These are phyloP conservation scores for Pantelozetes paolii DNA, from an alignment of 2,888 invertebrate genomes.

Conservation along the genomic window DNA sequence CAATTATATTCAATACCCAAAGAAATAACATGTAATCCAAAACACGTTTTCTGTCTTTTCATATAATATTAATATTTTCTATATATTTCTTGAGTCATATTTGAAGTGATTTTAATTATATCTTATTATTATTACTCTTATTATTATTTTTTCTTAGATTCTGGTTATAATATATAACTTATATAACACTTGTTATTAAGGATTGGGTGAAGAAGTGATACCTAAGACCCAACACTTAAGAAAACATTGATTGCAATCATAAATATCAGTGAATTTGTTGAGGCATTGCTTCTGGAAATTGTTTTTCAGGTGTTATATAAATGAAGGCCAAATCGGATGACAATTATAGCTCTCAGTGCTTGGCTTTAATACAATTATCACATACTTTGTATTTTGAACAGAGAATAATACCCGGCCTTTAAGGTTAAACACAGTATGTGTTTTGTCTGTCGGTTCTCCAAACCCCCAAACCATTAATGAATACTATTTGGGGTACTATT, in stretches of 20 bases:
- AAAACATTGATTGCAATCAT: background rate
- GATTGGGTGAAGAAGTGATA: background rate
- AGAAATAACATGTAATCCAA: background rate
- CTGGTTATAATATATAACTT: background rate
- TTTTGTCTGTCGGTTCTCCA: background rate
- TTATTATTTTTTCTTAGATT: background rate
- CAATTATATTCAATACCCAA: background rate
- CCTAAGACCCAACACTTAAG: background rate
- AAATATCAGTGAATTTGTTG: background rate
- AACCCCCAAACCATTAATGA: background rate
- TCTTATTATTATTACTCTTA: background rate
- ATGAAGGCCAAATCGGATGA: slow-evolving; percentile 12
- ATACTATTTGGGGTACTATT: background rate
- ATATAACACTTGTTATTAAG: background rate
- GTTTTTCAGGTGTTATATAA: slow-evolving; percentile 2
- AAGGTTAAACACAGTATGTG: background rate
- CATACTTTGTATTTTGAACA: background rate
- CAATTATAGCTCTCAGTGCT: slow-evolving; percentile 15
- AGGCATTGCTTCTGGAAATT: background rate
- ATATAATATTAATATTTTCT: background rate
- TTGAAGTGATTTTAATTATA: background rate
- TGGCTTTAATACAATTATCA: slow-evolving; percentile 8
- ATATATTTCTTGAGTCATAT: background rate
- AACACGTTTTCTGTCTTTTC: background rate
- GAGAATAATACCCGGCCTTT: background rate